Evolutionary conservation across 2,797 vertebrate genomes (phyloP), one percentile per base, ranked within the genome.

Genomic region (Ambastaia sidthimunki): DNA sequence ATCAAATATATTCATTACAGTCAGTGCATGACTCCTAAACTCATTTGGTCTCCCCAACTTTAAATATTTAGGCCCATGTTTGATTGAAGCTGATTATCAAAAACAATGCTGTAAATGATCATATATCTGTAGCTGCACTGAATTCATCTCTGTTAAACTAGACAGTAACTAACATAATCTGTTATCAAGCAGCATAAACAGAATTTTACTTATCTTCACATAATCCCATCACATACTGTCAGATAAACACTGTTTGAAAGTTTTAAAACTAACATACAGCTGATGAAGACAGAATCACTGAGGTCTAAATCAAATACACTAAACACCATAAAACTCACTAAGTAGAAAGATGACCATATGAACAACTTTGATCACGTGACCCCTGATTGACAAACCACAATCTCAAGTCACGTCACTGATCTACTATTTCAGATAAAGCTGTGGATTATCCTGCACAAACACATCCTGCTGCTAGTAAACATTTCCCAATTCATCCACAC

Each of bases 101-200:
- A 70, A 76, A 44, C 54, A 50, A 67, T 15, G 44, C 66, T 34
- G 52, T 60, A 23, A 78, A 50, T 50, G 60, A 77, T 37, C 16
- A 11, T 9, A 15, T 62, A 48, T 47, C 37, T 7, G 37, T 4
- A 31, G 7, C 23, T 16, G 13, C 7, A 31, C 34, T 21, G 12
- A 28, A 23, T 13, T 78, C 25, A 54, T 16, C 31, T 25, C 41
- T 31, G 23, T 60, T 60, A 37, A 65, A 47, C 19, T 47, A 79
- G 59, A 79, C 69, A 79, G 60, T 55, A 79, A 69, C 47, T 48
- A 54, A 59, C 67, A 63, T 62, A 71, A 71, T 52, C 55, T 0
- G 6, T 52, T 71, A 79, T 79, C 68, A 63, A 79, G 54, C 28
- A 71, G 62, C 60, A 55, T 44, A 71, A 71, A 63, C 47, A 79